Percentiles rank a stretch among this genome's conserved stretches.
These are phyloP conservation scores for Trichopria drosophilae DNA, from an alignment of 2,888 invertebrate genomes.

Conservation along the genomic window DNA sequence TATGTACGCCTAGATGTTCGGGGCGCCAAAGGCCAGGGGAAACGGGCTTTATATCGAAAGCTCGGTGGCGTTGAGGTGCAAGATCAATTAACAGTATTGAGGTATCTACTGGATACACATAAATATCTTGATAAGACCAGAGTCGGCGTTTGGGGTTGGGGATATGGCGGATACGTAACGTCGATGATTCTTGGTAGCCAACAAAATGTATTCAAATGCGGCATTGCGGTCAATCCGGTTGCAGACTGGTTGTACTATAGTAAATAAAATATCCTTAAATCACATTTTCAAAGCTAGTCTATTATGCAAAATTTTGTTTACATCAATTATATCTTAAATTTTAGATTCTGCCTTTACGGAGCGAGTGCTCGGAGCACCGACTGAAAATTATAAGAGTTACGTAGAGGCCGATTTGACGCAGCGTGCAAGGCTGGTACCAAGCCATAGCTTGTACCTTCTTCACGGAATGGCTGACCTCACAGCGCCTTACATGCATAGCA, in stretches of 20 bases:
- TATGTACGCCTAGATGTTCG: constrained; percentile 90
- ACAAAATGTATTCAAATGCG: constrained; percentile 84
- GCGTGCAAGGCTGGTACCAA: constrained; percentile 84
- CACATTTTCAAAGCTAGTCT: not conserved
- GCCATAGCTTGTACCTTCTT: constrained; percentile 84
- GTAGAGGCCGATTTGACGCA: constrained; percentile 90
- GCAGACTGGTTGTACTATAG: constrained; percentile 96
- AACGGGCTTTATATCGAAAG: constrained; percentile 77
- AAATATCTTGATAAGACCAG: constrained; percentile 84
- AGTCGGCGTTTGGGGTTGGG: constrained; percentile 96
- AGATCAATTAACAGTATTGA: constrained; percentile 86
- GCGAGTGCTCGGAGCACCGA: constrained; percentile 84
- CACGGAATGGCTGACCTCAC: constrained; percentile 92
- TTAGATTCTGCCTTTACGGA: constrained; percentile 95
- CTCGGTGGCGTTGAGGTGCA: constrained; percentile 89
- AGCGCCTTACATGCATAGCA: constrained; percentile 91
- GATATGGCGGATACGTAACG: constrained; percentile 94
- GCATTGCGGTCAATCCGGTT: constrained; percentile 91
- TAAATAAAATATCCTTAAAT: constrained; percentile 62
- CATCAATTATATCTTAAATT: constrained; percentile 8
- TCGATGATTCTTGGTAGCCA: constrained; percentile 86
- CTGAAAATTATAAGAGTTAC: constrained; percentile 86
- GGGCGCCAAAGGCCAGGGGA: constrained; percentile 79
- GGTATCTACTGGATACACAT: constrained; percentile 78
- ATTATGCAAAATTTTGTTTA: not conserved